These are phyloP conservation scores for Corythoichthys haematopterus DNA, from an alignment of 2,113 vertebrate genomes.

Conservation along the genomic window DNA sequence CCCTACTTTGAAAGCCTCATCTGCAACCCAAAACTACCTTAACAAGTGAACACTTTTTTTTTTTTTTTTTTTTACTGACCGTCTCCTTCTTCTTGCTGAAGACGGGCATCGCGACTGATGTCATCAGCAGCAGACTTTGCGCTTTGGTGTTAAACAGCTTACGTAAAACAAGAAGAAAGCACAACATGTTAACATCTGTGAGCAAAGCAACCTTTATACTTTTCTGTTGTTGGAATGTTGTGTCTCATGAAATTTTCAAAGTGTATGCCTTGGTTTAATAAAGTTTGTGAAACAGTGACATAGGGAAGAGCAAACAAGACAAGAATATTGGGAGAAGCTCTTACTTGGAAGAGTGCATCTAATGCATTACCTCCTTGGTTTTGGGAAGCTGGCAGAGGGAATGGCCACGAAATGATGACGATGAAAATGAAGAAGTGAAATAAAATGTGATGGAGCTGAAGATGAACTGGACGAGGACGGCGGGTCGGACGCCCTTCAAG, in stretches of 20 bases:
- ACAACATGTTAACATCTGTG: neutral
- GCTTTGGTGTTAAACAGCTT: conserved; percentile 86
- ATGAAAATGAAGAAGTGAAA: conserved; percentile 15
- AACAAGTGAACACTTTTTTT: too few species aligned
- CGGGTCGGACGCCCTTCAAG: neutral
- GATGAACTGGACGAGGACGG: neutral
- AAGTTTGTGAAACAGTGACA: too few species aligned
- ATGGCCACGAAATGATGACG: conserved; percentile 24
- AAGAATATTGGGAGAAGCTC: too few species aligned
- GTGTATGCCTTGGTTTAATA: too few species aligned
- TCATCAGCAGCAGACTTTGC: conserved; percentile 88
- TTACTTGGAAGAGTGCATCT: too few species aligned
- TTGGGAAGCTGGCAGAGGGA: conserved; percentile 75
- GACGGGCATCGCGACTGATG: conserved; percentile 94
- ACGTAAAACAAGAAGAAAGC: neutral
- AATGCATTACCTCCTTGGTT: conserved; percentile 78
- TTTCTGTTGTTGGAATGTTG: too few species aligned
- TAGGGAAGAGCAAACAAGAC: too few species aligned
- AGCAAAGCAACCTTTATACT: neutral
- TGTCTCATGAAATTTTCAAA: too few species aligned
- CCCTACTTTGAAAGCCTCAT: too few species aligned
- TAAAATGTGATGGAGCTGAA: neutral
- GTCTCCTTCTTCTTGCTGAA: conserved; percentile 99
- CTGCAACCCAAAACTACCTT: too few species aligned
- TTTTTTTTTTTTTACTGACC: conserved; percentile 62